These are phyloP conservation scores for Bradypodion pumilum DNA, from an alignment of 2,797 vertebrate genomes.

Conservation along the genomic window DNA sequence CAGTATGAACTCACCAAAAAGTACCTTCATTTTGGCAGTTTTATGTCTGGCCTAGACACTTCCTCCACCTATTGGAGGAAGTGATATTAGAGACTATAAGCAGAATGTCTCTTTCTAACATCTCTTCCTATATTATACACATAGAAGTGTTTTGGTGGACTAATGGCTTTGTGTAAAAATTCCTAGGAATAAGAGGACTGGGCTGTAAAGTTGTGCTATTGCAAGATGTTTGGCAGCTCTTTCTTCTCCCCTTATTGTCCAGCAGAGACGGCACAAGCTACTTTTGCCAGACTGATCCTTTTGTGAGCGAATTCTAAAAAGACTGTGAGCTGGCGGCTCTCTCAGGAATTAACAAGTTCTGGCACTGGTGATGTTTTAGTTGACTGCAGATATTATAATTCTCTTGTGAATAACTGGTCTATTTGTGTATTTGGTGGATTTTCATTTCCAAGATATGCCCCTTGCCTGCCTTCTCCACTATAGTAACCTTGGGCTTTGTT, in stretches of 20 bases:
- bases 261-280: neutral
- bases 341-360: conserved; percentile 1
- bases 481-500: conserved; percentile 15
- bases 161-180: neutral
- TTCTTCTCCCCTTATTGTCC: neutral
- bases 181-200: neutral
- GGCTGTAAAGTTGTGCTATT: neutral
- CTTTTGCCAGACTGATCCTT: neutral
- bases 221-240: neutral
- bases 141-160: neutral
- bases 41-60: too few relatives aligned
- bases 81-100: too few relatives aligned
- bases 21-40: too few relatives aligned
- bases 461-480: neutral
- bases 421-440: conserved; percentile 27
- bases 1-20: too few relatives aligned
- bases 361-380: conserved; percentile 25
- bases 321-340: neutral
- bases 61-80: too few relatives aligned
- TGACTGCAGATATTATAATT: neutral
- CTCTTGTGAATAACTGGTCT: neutral
- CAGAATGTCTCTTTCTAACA: neutral
- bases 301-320: conserved; percentile 11
- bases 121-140: neutral
- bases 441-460: neutral